Conservation (phyloP, 2,113 vertebrate species). For the Planiliza haematocheilus region DNA sequence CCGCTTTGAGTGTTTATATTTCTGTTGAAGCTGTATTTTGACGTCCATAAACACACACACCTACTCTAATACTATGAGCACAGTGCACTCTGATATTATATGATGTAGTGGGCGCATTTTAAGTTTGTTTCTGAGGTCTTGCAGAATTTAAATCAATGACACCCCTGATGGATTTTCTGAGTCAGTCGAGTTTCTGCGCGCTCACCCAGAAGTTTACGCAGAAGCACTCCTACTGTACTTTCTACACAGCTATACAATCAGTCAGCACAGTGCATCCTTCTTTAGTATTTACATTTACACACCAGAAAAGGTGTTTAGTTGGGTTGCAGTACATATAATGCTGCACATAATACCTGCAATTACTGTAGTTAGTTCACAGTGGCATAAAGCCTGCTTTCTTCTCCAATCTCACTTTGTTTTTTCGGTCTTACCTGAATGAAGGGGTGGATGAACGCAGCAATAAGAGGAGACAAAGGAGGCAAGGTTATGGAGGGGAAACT, state of each 20-base stretch:
- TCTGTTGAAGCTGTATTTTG: no score
- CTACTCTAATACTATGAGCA: no score
- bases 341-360: background rate
- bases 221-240: background rate
- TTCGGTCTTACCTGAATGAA: slow-evolving; percentile 59
- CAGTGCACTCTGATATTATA: no score
- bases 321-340: slow-evolving; percentile 2
- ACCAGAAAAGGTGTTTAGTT: slow-evolving; percentile 2
- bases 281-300: slow-evolving; percentile 10
- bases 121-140: background rate
- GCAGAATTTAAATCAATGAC: background rate
- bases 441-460: slow-evolving; percentile 41
- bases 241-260: slow-evolving; percentile 10
- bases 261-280: background rate
- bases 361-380: background rate
- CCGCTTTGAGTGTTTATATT: no score
- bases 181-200: background rate
- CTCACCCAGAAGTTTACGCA: background rate
- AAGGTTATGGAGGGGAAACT: slow-evolving; percentile 37
- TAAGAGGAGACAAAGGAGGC: slow-evolving; percentile 23
- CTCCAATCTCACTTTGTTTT: background rate
- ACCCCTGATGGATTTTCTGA: slow-evolving; percentile 1
- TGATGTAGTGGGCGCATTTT: background rate
- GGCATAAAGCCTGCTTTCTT: background rate
- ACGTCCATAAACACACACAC: no score